A percentile compares a stretch with the other conserved stretches of the same genome.
These are phyloP conservation scores for Siderastrea radians DNA, from an alignment of 92 coral and sea anemone species.

Conservation along the genomic window DNA sequence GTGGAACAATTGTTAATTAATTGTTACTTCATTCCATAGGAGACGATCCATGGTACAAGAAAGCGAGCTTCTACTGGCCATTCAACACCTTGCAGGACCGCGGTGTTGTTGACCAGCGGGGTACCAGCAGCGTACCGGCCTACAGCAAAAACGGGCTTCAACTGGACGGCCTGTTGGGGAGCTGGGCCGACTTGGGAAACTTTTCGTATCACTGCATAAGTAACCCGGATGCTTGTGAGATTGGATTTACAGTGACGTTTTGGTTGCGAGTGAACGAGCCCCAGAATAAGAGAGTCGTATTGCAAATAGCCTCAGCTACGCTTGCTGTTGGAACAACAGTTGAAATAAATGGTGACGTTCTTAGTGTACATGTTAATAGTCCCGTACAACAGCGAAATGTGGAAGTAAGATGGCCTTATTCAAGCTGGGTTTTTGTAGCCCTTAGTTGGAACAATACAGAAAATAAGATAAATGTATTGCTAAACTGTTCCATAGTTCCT, in stretches of 20 bases:
- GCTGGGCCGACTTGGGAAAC: constrained; percentile 81
- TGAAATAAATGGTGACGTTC: constrained; percentile 24
- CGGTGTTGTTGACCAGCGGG: constrained; percentile 58
- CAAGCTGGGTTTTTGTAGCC: constrained; percentile 81
- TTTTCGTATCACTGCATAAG: constrained; percentile 78
- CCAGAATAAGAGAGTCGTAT: constrained; percentile 29
- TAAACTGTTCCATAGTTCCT: constrained; percentile 61
- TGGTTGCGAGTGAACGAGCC: constrained; percentile 72
- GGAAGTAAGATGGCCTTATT: constrained; percentile 67
- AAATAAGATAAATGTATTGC: constrained; percentile 50
- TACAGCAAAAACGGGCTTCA: constrained; percentile 74
- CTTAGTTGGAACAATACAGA: constrained; percentile 77
- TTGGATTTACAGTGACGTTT: constrained; percentile 84
- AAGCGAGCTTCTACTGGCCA: constrained; percentile 79
- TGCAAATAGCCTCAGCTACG: constrained; percentile 68
- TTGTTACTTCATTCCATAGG: constrained; percentile 23
- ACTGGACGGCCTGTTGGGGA: constrained; percentile 67
- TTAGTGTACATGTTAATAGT: constrained; percentile 74
- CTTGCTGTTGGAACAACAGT: constrained; percentile 82
- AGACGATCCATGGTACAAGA: constrained; percentile 78
- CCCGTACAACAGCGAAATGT: constrained; percentile 57
- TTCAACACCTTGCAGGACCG: constrained; percentile 54
- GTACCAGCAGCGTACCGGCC: constrained; percentile 67
- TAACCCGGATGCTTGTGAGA: constrained; percentile 77
- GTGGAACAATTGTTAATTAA: not conserved